Base-by-base conservation (phyloP, 2,113 vertebrate genomes). In the Pholis gunnellus region DNA sequence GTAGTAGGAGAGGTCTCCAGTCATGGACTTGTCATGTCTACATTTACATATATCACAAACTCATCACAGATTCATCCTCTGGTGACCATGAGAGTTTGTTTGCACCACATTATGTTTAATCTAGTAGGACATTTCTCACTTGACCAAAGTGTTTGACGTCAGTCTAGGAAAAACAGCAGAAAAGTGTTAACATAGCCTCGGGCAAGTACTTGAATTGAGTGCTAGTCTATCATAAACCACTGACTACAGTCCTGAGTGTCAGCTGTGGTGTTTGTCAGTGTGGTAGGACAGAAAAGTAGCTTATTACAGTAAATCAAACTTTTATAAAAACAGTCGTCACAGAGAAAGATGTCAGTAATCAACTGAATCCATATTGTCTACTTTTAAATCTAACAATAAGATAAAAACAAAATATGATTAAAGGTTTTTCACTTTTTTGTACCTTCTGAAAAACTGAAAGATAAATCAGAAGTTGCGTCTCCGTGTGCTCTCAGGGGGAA, bases 401-500 rank as follows among this genome's bases (percentile, higher is more conserved):
- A 25, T 2, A 8, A 65, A 13, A n/a, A 20, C n/a, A n/a, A 22
- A 4, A 34, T 25, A 40, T 34, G 0, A 9, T 38, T 5, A 9
- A 38, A 38, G 38, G 38, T 18, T 67, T 46, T 70, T 52, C 46
- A 70, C n/a, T 29, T 46, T 72, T 34, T 48, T 38, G 29, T 8
- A 31, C 6, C 6, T 56, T 18, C 18, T 31, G 10, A 46, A 61
- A 22, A 34, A 29, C 9, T 15, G 3, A 4, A 11, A 50, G 7
- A 31, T 69, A 6, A 48, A 20, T 13, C 13, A 3, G 22, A 40
- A 11, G 36, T 38, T 69, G 9, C 2, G 11, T 44, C 18, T 78
- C 1, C 2, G 11, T 18, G 1, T 57, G 44, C 87, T 52, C 5
- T 80, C 88, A 99, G 98, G 98, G 98, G 0, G 97, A 99, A 85